phyloP scores from a whole-genome alignment of 2,113 vertebrate species.

The Macaca mulatta region DNA sequence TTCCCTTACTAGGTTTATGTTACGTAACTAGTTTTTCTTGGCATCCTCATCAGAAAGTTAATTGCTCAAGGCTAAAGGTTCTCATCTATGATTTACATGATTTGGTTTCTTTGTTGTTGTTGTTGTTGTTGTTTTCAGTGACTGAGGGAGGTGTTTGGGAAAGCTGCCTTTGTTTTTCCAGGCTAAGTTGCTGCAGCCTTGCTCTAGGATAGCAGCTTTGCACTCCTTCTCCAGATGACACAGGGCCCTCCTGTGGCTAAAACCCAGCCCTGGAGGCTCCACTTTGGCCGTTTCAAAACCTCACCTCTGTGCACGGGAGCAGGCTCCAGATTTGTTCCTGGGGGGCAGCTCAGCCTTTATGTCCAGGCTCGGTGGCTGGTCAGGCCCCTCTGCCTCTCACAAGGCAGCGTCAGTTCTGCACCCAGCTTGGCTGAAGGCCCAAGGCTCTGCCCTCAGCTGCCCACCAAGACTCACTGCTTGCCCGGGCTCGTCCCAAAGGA shows the following conservation, averaged over 20 bases:
- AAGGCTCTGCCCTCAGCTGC: background rate
- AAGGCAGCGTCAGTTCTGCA: too few species aligned
- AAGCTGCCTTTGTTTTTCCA: background rate
- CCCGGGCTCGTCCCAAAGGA: background rate
- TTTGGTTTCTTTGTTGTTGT: background rate
- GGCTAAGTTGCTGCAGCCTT: background rate
- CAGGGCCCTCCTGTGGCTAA: rapidly evolving
- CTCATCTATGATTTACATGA: background rate
- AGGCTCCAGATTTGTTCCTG: background rate
- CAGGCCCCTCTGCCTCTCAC: background rate
- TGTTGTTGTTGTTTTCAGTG: background rate
- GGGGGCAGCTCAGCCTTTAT: background rate
- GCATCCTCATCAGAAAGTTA: background rate
- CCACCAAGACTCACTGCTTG: background rate
- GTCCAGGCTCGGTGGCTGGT: background rate
- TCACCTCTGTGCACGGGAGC: background rate
- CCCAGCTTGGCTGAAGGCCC: background rate
- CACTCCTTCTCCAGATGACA: background rate
- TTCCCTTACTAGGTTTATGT: background rate
- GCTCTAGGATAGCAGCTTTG: background rate
- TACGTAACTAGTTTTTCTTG: background rate
- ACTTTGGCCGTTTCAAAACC: background rate
- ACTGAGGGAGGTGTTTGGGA: background rate
- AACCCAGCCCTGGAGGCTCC: background rate
- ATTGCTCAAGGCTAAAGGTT: background rate